phyloP scores from a whole-genome alignment of 2,888 invertebrate species.

The Trachelus stipa region DNA sequence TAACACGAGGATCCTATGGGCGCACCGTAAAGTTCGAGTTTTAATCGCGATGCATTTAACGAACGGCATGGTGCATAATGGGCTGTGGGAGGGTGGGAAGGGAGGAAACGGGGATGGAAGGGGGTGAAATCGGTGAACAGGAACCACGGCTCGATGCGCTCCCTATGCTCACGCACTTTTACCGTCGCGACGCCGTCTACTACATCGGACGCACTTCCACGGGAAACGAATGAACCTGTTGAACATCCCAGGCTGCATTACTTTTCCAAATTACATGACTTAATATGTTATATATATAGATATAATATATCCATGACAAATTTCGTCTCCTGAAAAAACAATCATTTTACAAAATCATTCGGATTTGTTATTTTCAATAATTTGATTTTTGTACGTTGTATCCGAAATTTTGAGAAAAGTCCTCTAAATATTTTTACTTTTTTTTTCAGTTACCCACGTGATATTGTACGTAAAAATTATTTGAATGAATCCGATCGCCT shows the following conservation, averaged over 20 bases:
- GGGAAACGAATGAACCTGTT: slow-evolving; percentile 5
- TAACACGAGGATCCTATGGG: slow-evolving; percentile 1
- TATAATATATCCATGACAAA: not conserved
- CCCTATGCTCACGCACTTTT: slow-evolving; percentile 60
- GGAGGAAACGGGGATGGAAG: slow-evolving; percentile 44
- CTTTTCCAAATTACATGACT: not conserved
- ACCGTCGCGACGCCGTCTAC: slow-evolving; percentile 32
- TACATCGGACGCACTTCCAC: slow-evolving; percentile 3
- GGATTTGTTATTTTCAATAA: too few relatives aligned
- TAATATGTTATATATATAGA: not conserved
- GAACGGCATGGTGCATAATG: slow-evolving; percentile 6
- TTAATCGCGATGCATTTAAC: slow-evolving; percentile 9
- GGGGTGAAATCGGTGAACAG: slow-evolving; percentile 63
- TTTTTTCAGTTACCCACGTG: too few relatives aligned
- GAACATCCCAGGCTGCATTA: not conserved
- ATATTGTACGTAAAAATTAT: not conserved
- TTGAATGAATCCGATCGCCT: not conserved
- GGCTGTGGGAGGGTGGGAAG: slow-evolving; percentile 14
- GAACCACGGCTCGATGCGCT: slow-evolving; percentile 63
- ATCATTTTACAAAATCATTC: too few relatives aligned
- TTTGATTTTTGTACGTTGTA: too few relatives aligned
- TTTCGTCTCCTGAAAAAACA: too few relatives aligned
- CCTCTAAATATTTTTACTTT: too few relatives aligned
- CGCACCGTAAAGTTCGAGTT: slow-evolving; percentile 14
- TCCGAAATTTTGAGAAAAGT: too few relatives aligned